Percentiles rank a stretch among this genome's conserved stretches.
Conservation (phyloP, 2,113 vertebrate species). For the Chloebia gouldiae region DNA sequence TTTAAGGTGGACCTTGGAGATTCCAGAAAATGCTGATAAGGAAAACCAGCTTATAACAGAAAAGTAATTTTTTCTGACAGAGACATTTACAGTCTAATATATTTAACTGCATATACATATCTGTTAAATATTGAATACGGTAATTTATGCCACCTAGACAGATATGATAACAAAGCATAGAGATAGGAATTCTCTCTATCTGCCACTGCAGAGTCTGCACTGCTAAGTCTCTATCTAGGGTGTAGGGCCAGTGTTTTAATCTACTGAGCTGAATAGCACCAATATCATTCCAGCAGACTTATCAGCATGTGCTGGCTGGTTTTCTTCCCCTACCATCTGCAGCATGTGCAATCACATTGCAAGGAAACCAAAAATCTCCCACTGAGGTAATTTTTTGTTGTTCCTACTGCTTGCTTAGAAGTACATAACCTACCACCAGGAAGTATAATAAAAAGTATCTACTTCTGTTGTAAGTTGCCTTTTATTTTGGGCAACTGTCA, state of each 20-base stretch:
- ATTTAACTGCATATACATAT: background rate
- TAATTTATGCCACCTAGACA: background rate
- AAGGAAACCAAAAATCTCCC: conserved; percentile 23
- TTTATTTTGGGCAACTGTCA: background rate
- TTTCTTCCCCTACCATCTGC: conserved; percentile 23
- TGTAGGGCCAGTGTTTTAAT: background rate
- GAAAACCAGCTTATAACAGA: background rate
- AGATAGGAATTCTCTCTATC: background rate
- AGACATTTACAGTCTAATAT: background rate
- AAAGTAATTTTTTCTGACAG: background rate
- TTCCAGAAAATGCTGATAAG: background rate
- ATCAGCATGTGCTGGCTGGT: background rate
- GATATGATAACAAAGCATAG: background rate
- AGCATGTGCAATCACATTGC: background rate
- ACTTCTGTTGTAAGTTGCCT: background rate
- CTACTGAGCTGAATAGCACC: background rate
- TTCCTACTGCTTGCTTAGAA: background rate
- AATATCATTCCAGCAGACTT: background rate
- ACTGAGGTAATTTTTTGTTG: conserved; percentile 8
- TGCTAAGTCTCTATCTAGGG: background rate
- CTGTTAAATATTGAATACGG: background rate
- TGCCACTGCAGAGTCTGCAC: background rate
- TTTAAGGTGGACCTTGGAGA: background rate
- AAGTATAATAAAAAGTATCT: background rate
- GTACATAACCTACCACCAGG: background rate